phyloP scores from a whole-genome alignment of 2,888 invertebrate species.

The Endomychus coccineus region DNA sequence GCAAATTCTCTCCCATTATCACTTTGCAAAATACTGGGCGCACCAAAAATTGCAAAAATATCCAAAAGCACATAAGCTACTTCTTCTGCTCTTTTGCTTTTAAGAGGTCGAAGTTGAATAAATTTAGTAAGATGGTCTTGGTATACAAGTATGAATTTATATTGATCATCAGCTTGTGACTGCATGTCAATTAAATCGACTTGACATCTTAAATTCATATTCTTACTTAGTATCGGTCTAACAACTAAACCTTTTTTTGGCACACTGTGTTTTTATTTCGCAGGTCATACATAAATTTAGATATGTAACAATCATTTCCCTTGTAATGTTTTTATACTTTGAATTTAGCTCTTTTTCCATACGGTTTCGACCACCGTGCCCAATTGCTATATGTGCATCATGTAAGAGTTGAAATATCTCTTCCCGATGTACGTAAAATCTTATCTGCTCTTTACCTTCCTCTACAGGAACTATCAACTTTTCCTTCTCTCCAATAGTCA shows the following conservation, averaged over 20 bases:
- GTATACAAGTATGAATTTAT: constrained; percentile 36
- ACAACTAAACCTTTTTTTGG: constrained; percentile 16
- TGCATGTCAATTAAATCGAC: constrained; percentile 39
- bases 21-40: constrained; percentile 33
- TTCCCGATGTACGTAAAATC: constrained; percentile 12
- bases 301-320: constrained; percentile 5
- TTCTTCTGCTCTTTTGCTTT: constrained; percentile 31
- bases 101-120: constrained; percentile 30
- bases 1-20: constrained; percentile 35
- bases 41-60: constrained; percentile 35
- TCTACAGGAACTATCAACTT: constrained; percentile 14
- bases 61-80: constrained; percentile 33
- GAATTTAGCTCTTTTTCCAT: constrained; percentile 13
- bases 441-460: constrained; percentile 10
- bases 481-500: constrained; percentile 14
- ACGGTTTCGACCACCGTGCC: constrained; percentile 10
- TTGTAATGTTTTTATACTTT: constrained; percentile 11
- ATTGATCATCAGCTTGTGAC: constrained; percentile 29
- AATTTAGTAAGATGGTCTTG: constrained; percentile 39
- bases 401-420: constrained; percentile 15
- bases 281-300: constrained; percentile 4
- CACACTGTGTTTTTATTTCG: constrained; percentile 10
- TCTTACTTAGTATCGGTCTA: constrained; percentile 11
- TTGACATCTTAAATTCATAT: constrained; percentile 16
- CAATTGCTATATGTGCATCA: constrained; percentile 12